Base-by-base conservation (phyloP, 2,888 invertebrate species). In the Cybosia mesomella region DNA sequence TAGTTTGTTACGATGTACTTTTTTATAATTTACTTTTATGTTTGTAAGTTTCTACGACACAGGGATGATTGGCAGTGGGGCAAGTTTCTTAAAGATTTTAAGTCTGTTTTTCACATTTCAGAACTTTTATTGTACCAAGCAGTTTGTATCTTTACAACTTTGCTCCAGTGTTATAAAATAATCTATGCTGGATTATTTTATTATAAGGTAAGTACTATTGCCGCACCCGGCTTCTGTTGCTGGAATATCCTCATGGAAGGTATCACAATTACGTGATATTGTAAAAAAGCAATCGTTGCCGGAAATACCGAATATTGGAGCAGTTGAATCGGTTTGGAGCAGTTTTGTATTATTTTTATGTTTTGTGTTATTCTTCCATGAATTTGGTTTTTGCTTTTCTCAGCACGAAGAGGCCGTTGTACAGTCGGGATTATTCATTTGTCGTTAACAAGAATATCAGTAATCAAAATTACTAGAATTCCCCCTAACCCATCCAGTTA, bases 181-280 rank as follows among this genome's bases (percentile, higher is more conserved):
- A n/a, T n/a, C n/a, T n/a, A n/a, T 13, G 39, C 36, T 32, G 32
- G 58, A 58, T 58, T 58, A 58, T 58, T 58, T 58, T 58, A n/a
- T n/a, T n/a, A 58, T 58, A 32, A 32, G 58, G 32, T 58, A 32
- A 58, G 58, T 58, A 32, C 32, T 10, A n/a, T 32, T 28, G 32
- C 28, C 58, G 28, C 58, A 34, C 58, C 58, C 32, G 34, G 58
- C 10, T 58, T 32, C 18, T 18, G 32, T 58, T 58, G 10, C 58
- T n/a, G 58, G 58, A 58, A 28, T 32, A 58, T 58, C 49, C 18
- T n/a, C 49, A 49, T n/a, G n/a, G 9, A 49, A n/a, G 49, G n/a
- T n/a, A 9, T n/a, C 49, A n/a, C 49, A 18, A n/a, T 18, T n/a
- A n/a, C 49, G 49, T n/a, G n/a, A 49, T 49, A 49, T 49, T 18